A percentile compares a stretch with the other conserved stretches of the same genome.
These are phyloP conservation scores for Geotrypetes seraphini DNA, from an alignment of 2,797 vertebrate species.

Conservation along the genomic window DNA sequence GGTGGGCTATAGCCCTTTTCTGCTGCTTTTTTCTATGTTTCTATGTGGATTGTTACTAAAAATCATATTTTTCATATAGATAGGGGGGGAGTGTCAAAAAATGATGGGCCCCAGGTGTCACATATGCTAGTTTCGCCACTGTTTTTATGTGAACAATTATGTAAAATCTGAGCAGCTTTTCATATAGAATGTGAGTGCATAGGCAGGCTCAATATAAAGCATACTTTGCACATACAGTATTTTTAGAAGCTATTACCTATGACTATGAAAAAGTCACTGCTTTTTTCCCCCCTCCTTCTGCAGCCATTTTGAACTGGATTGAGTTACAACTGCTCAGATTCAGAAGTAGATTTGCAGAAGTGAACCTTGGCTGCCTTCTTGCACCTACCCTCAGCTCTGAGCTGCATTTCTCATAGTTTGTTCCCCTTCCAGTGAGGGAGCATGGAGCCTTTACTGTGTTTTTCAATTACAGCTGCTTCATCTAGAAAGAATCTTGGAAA, in stretches of 20 bases:
- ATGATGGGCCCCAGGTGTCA: too few species aligned
- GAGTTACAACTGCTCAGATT: neutral
- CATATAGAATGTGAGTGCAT: neutral
- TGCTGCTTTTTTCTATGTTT: too few species aligned
- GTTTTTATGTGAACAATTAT: too few species aligned
- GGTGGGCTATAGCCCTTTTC: too few species aligned
- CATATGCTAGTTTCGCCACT: too few species aligned
- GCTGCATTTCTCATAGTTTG: neutral
- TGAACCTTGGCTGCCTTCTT: too few species aligned
- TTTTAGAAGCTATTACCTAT: neutral
- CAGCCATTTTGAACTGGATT: neutral
- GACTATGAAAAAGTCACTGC: neutral
- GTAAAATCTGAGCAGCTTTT: too few species aligned
- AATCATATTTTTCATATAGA: too few species aligned
- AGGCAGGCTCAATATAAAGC: neutral
- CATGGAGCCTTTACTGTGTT: neutral
- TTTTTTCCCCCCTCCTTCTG: neutral
- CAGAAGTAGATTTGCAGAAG: too few species aligned
- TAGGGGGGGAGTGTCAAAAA: too few species aligned
- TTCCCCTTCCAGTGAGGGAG: neutral
- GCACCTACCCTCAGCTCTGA: too few species aligned
- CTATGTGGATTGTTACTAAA: too few species aligned
- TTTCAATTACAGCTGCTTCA: constrained; percentile 1
- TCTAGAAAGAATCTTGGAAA: constrained; percentile 26
- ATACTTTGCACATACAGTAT: neutral